Conservation (phyloP, 2,113 vertebrate species). For the Upupa epops region DNA sequence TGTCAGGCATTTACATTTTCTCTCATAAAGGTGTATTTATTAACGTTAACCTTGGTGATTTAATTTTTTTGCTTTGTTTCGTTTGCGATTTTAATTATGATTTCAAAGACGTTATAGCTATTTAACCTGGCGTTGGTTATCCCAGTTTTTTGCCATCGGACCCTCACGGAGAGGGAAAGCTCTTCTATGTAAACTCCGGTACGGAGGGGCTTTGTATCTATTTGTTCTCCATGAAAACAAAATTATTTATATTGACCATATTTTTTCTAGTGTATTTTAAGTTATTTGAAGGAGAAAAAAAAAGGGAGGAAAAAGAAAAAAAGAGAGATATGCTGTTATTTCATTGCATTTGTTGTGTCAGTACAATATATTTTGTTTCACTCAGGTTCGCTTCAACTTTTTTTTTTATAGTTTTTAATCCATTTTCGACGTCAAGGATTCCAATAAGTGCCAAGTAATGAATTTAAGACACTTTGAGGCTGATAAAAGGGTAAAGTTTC, state of each 20-base stretch:
- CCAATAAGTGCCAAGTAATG: slow-evolving; percentile 79
- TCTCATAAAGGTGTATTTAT: slow-evolving; percentile 88
- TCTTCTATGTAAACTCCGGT: slow-evolving; percentile 74
- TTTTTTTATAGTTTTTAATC: slow-evolving; percentile 35
- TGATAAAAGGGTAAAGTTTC: slow-evolving; percentile 36
- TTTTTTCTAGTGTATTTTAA: slow-evolving; percentile 87
- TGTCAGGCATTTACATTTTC: slow-evolving; percentile 84
- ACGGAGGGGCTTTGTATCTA: slow-evolving; percentile 82
- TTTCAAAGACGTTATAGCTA: slow-evolving; percentile 76
- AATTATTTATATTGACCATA: slow-evolving; percentile 87
- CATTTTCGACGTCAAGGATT: slow-evolving; percentile 62
- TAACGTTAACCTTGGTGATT: slow-evolving; percentile 81
- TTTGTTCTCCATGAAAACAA: slow-evolving; percentile 89
- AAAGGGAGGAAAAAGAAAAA: too few species aligned
- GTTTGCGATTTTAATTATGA: slow-evolving; percentile 69
- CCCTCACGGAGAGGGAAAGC: slow-evolving; percentile 72
- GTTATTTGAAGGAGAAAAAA: slow-evolving; percentile 76
- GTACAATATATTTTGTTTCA: slow-evolving; percentile 80
- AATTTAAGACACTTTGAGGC: slow-evolving; percentile 78
- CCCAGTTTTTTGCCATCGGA: slow-evolving; percentile 65
- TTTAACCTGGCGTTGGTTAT: slow-evolving; percentile 78
- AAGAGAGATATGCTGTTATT: slow-evolving; percentile 73
- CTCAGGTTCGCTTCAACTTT: slow-evolving; percentile 74
- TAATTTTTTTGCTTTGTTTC: not conserved
- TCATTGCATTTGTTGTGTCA: slow-evolving; percentile 78